Base-by-base conservation (phyloP, 1,140 invertebrate genomes). In the Bombus superbus region DNA sequence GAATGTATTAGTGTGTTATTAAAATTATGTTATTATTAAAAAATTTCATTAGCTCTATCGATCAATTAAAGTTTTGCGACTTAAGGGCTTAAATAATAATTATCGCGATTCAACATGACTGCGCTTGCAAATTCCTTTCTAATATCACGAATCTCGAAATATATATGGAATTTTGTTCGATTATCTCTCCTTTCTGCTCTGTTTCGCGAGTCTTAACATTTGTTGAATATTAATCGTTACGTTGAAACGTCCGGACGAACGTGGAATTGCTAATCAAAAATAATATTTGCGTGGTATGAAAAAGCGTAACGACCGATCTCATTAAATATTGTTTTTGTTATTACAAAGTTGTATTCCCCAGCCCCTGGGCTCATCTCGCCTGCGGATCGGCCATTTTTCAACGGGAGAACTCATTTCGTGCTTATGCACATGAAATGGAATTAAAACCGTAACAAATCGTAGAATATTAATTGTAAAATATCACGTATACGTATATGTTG, bases 271-370 rank as follows among this genome's bases (percentile, higher is more conserved):
- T 35, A 68, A 32, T 25, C 8, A 25, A 25, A n/a, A 68, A 53
- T n/a, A 32, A 80, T 78, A 64, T 69, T 69, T 35, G 15, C 6
- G 38, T 22, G 13, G 71, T 32, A 53, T 32, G 35, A 40, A 78
- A 78, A 78, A 78, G 28, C 28, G 28, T 62, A 64, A 53, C 66
- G 62, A 47, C 64, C 32, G 25, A 47, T 68, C 62, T 80, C 44
- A 15, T 80, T 80, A 69, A 53, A 69, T 53, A 44, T 68, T 80
- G 47, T 35, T 68, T 47, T 69, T 25, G 42, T 42, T 64, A 25
- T 8, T 13, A 18, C 25, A 2, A 28, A 47, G 25, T 80, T 53
- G 44, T 25, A 44, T 38, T 32, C 3, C 44, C 15, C 6, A 25
- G 47, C 9, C 28, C 2, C 32, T 25, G 28, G n/a, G 4, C 66